Conservation (phyloP, 2,797 vertebrate genomes). For the Takifugu rubripes region DNA sequence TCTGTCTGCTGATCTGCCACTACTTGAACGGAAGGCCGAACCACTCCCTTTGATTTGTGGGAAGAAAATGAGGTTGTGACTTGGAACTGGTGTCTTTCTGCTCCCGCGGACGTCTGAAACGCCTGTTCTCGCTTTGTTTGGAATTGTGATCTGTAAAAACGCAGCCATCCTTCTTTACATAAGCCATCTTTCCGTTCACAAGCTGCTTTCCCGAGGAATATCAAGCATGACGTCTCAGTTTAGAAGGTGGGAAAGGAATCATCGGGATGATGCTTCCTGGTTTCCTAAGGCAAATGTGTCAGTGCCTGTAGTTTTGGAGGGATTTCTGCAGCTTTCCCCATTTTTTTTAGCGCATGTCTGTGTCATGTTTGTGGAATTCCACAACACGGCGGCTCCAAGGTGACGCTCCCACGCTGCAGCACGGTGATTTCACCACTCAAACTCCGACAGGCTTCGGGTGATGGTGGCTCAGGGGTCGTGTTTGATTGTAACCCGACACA, state of each 20-base stretch:
- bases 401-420: constrained; percentile 39
- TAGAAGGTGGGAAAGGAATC: too few species aligned
- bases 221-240: not conserved
- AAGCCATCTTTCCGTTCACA: not conserved
- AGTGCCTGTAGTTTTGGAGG: too few species aligned
- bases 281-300: too few species aligned
- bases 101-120: not conserved
- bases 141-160: not conserved
- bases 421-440: constrained; percentile 54
- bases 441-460: constrained; percentile 36
- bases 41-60: too few species aligned
- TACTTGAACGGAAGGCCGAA: constrained; percentile 1
- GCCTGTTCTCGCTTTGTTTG: not conserved
- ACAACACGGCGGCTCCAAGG: constrained; percentile 12
- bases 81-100: not conserved
- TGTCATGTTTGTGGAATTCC: too few species aligned
- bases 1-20: constrained; percentile 21
- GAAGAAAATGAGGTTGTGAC: not conserved
- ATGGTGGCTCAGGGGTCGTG: constrained; percentile 37
- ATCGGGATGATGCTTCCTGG: too few species aligned
- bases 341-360: too few species aligned
- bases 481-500: constrained; percentile 71
- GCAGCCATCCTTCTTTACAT: not conserved
- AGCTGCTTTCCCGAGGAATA: not conserved
- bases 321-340: too few species aligned